Percentiles rank a stretch among this genome's conserved stretches.
Conservation (phyloP, 1,140 invertebrate species). For the Drosophila lacteicornis region DNA sequence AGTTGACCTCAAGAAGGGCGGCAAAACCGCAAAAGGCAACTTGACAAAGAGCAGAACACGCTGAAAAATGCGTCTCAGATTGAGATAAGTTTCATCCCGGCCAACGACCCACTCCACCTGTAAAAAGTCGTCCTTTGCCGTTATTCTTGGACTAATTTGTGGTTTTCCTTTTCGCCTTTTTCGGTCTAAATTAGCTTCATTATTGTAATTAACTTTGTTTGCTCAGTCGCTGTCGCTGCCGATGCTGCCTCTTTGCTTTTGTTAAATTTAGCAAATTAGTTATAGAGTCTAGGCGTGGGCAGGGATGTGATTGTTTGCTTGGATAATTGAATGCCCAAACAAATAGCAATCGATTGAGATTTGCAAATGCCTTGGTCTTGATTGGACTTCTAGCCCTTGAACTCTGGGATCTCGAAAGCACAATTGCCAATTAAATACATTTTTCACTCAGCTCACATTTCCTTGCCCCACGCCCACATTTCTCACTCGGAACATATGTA, state of each 20-base stretch:
- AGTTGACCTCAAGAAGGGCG: slow-evolving; percentile 42
- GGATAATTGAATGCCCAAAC: slow-evolving; percentile 38
- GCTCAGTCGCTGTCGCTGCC: not conserved
- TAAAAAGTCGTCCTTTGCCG: slow-evolving; percentile 51
- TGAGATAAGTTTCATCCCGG: slow-evolving; percentile 58
- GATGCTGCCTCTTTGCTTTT: slow-evolving; percentile 21
- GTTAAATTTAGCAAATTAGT: slow-evolving; percentile 70
- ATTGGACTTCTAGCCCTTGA: slow-evolving; percentile 9
- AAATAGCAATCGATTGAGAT: slow-evolving; percentile 32
- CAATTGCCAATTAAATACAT: slow-evolving; percentile 30
- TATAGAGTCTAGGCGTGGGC: slow-evolving; percentile 10
- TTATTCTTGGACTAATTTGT: slow-evolving; percentile 65
- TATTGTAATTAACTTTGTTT: slow-evolving; percentile 74
- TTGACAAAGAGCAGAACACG: slow-evolving; percentile 65
- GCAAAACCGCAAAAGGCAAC: slow-evolving; percentile 45
- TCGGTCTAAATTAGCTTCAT: slow-evolving; percentile 70
- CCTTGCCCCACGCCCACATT: not conserved
- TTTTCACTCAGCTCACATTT: slow-evolving; percentile 19
- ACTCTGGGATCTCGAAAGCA: too few species aligned
- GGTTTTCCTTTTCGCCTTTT: slow-evolving; percentile 65
- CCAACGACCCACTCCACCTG: slow-evolving; percentile 15
- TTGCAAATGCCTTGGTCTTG: slow-evolving; percentile 23
- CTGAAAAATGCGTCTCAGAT: slow-evolving; percentile 68
- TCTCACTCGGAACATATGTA: slow-evolving; percentile 45
- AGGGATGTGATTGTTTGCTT: slow-evolving; percentile 16